Evolutionary conservation across 2,888 invertebrate genomes (phyloP).

Genomic region (Cantharis rustica): DNA sequence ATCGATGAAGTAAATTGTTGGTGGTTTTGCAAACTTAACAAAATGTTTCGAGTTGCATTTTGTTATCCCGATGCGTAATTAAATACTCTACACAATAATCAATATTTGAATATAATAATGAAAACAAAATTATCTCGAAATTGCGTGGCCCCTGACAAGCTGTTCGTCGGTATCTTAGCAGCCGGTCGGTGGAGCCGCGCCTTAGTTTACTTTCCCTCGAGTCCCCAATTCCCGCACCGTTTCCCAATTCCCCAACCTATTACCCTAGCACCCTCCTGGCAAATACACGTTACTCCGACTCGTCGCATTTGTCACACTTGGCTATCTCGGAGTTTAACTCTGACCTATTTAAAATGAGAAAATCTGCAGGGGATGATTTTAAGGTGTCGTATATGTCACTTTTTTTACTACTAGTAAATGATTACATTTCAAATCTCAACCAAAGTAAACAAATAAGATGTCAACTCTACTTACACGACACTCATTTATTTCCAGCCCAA

Average conservation of each 20-base stretch:
- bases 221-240: conserved; percentile 31
- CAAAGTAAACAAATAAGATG: not conserved
- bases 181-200: conserved; percentile 31
- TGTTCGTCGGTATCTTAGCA: conserved; percentile 32
- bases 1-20: conserved; percentile 8
- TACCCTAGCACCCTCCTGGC: conserved; percentile 23
- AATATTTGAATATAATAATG: conserved; percentile 27
- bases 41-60: not conserved
- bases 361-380: conserved; percentile 31
- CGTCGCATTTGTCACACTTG: conserved; percentile 35
- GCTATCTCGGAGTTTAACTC: conserved; percentile 36
- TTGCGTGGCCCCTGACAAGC: conserved; percentile 27
- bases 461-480: not conserved
- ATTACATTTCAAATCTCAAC: conserved; percentile 12
- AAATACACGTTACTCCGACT: conserved; percentile 30
- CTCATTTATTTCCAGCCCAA: not conserved
- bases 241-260: conserved; percentile 24
- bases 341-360: conserved; percentile 32
- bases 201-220: conserved; percentile 33
- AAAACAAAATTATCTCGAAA: conserved; percentile 31
- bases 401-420: conserved; percentile 19
- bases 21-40: conserved; percentile 2
- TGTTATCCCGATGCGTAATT: conserved; percentile 2
- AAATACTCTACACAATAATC: conserved; percentile 11
- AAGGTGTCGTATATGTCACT: conserved; percentile 24